These are phyloP conservation scores for Plecturocebus donacophilus DNA, from an alignment of 2,113 vertebrate genomes.

Conservation along the genomic window DNA sequence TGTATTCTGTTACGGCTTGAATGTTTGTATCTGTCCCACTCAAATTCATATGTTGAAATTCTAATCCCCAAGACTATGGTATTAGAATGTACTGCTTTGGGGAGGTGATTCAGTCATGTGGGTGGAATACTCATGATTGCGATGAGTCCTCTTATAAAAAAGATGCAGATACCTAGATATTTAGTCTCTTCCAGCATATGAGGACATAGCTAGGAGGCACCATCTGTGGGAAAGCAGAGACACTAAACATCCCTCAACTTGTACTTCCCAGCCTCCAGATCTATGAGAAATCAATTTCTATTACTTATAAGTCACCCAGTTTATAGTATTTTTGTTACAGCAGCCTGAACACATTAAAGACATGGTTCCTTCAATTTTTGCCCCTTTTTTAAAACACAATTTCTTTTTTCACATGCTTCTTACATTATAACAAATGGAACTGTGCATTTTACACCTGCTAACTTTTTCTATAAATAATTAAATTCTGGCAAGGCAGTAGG, in stretches of 20 bases:
- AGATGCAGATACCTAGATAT: background rate
- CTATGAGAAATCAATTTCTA: background rate
- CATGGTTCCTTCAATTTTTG: background rate
- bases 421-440: background rate
- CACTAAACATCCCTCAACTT: background rate
- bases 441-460: background rate
- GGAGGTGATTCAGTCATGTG: background rate
- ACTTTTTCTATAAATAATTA: constrained; percentile 63
- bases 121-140: background rate
- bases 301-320: background rate
- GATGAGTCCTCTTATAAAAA: background rate
- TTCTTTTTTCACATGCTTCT: background rate
- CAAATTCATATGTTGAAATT: background rate
- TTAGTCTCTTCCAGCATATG: background rate
- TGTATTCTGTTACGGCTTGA: background rate
- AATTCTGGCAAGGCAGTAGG: background rate
- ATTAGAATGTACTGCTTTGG: background rate
- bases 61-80: background rate
- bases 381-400: background rate
- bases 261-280: background rate
- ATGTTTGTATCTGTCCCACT: background rate
- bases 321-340: background rate
- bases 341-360: background rate
- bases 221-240: too few species aligned
- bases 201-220: background rate